Conservation (phyloP, 2,888 invertebrate genomes). For the Nomada ruficornis region DNA sequence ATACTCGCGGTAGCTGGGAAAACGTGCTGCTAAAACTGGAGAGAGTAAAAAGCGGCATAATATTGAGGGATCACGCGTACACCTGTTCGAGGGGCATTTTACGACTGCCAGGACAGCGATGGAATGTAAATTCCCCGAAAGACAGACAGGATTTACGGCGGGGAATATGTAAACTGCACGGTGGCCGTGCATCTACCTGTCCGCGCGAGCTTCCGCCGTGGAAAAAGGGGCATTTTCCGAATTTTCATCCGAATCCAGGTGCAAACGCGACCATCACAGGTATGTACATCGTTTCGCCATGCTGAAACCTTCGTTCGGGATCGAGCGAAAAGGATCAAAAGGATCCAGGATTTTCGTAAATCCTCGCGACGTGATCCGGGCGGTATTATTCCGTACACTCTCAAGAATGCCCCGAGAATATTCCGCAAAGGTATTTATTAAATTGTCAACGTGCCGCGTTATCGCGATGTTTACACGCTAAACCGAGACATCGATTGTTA, state of each 20-base stretch:
- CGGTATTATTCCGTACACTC: neutral
- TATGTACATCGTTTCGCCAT: neutral
- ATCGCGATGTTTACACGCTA: slow-evolving; percentile 26
- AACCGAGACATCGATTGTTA: slow-evolving; percentile 26
- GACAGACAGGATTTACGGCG: slow-evolving; percentile 63
- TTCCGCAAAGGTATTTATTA: slow-evolving; percentile 10
- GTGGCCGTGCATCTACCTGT: slow-evolving; percentile 49
- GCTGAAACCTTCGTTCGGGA: neutral
- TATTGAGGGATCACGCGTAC: slow-evolving; percentile 30
- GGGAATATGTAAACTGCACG: slow-evolving; percentile 39
- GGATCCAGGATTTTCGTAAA: neutral
- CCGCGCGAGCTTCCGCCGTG: slow-evolving; percentile 30
- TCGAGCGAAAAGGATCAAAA: neutral
- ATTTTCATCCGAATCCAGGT: slow-evolving; percentile 43
- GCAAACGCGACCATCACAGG: slow-evolving; percentile 23
- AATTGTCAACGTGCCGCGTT: slow-evolving; percentile 12
- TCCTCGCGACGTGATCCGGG: neutral
- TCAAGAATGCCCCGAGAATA: neutral
- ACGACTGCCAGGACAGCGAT: slow-evolving; percentile 49
- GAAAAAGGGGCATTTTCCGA: slow-evolving; percentile 31
- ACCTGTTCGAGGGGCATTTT: slow-evolving; percentile 60
- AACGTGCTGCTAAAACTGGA: neutral
- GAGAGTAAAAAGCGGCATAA: slow-evolving; percentile 21
- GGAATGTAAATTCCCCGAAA: slow-evolving; percentile 65
- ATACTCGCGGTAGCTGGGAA: neutral